Evolutionary conservation across 1,140 invertebrate species (phyloP).

Genomic region (Drosophila funebris): DNA sequence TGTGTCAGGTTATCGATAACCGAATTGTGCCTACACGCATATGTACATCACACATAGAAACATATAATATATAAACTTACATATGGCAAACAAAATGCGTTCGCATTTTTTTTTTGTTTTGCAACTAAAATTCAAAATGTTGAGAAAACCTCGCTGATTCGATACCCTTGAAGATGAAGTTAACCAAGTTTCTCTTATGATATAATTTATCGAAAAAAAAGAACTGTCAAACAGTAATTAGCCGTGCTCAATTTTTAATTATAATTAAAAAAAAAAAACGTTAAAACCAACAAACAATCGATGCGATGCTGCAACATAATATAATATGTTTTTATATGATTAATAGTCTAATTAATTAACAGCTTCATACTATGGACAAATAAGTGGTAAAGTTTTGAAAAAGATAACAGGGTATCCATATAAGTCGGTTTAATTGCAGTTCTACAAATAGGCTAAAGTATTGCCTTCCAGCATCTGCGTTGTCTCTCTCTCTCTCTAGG

Average conservation of each 20-base stretch:
- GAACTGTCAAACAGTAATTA: not conserved
- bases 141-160: not conserved
- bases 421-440: constrained; percentile 33
- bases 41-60: no score
- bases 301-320: not conserved
- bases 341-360: constrained; percentile 3
- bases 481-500: constrained; percentile 3
- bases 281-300: not conserved
- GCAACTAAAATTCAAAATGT: no score
- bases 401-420: constrained; percentile 8
- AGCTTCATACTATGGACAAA: not conserved
- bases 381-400: not conserved
- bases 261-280: not conserved
- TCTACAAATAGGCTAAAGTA: constrained; percentile 9
- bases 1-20: no score
- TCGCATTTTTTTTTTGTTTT: not conserved
- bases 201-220: not conserved
- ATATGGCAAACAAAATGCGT: not conserved
- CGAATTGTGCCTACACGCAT: no score
- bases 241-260: not conserved
- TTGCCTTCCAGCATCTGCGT: constrained; percentile 14
- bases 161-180: not conserved
- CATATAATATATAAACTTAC: no score
- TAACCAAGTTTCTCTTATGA: not conserved
- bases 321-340: not conserved